Conservation (phyloP, 2,888 invertebrate genomes). For the Hirtodrosophila alboralis region DNA sequence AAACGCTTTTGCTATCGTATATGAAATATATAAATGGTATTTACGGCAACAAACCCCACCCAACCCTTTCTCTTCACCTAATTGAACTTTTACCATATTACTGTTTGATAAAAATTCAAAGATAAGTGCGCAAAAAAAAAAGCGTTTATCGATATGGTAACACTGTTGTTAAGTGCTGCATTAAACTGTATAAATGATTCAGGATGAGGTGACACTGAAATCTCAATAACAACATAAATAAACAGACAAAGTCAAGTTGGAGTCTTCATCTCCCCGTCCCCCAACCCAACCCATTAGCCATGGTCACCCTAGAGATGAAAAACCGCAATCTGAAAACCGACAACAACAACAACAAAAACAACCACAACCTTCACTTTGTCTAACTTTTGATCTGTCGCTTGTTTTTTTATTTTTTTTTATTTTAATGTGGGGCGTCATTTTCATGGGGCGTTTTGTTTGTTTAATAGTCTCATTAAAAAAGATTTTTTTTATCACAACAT, state of each 20-base stretch:
- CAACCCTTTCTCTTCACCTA: conserved; percentile 3
- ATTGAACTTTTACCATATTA: conserved; percentile 51
- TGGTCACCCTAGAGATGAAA: conserved; percentile 45
- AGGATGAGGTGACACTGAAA: background rate
- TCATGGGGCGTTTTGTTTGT: conserved; percentile 49
- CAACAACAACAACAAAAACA: conserved; percentile 10
- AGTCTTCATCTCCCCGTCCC: background rate
- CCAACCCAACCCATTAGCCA: conserved; percentile 15
- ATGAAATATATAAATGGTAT: conserved; percentile 1
- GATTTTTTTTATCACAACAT: background rate
- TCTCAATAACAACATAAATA: background rate
- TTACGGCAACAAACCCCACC: background rate
- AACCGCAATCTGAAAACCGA: conserved; percentile 36
- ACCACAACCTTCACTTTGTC: conserved; percentile 34
- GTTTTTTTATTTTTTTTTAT: background rate
- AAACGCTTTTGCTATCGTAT: conserved; percentile 16
- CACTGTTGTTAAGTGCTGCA: conserved; percentile 18
- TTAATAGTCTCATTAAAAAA: conserved; percentile 24
- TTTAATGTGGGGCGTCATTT: conserved; percentile 43
- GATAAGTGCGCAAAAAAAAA: conserved; percentile 39
- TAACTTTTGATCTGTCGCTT: conserved; percentile 23
- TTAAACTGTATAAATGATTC: conserved; percentile 8
- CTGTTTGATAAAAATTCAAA: conserved; percentile 45
- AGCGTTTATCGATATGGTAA: conserved; percentile 46
- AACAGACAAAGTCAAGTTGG: conserved; percentile 17